Evolutionary conservation across 2,797 vertebrate genomes (phyloP).

Genomic region (Brachyrhaphis roseni): DNA sequence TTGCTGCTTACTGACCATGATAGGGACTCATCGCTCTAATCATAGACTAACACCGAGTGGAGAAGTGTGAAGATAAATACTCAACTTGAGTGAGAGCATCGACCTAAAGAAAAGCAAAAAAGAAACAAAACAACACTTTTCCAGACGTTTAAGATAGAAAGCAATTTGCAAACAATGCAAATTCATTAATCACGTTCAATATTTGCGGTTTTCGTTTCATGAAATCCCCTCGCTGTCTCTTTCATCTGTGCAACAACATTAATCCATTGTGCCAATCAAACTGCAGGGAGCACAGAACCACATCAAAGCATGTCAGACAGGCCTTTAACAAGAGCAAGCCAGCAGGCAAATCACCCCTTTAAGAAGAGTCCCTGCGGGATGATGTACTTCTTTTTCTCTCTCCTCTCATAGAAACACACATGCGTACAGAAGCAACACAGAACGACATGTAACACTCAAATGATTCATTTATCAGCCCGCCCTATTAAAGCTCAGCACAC

Average conservation of each 20-base stretch:
- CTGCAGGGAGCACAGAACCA: slow-evolving; percentile 69
- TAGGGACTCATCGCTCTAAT: slow-evolving; percentile 30
- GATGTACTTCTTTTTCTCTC: slow-evolving; percentile 45
- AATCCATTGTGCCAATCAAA: slow-evolving; percentile 75
- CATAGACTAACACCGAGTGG: not conserved
- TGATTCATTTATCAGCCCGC: slow-evolving; percentile 59
- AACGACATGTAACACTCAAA: slow-evolving; percentile 28
- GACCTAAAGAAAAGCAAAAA: not conserved
- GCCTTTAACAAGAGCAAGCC: slow-evolving; percentile 71
- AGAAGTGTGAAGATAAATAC: slow-evolving; percentile 14
- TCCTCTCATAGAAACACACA: slow-evolving; percentile 17
- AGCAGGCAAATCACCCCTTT: slow-evolving; percentile 75
- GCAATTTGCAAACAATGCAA: slow-evolving; percentile 60
- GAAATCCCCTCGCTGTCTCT: slow-evolving; percentile 54
- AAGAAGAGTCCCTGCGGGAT: slow-evolving; percentile 62
- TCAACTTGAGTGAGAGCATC: slow-evolving; percentile 27
- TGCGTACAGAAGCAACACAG: slow-evolving; percentile 37
- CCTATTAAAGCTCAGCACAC: slow-evolving; percentile 43
- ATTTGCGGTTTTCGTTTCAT: slow-evolving; percentile 59
- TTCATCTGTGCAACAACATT: slow-evolving; percentile 65
- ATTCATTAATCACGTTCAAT: slow-evolving; percentile 66
- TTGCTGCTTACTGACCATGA: slow-evolving; percentile 35
- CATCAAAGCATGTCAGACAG: slow-evolving; percentile 76
- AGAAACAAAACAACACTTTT: slow-evolving; percentile 51
- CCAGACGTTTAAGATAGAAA: slow-evolving; percentile 38